Evolutionary conservation across 1,140 invertebrate genomes (phyloP).

Genomic region (Agraylea sexmaculata): DNA sequence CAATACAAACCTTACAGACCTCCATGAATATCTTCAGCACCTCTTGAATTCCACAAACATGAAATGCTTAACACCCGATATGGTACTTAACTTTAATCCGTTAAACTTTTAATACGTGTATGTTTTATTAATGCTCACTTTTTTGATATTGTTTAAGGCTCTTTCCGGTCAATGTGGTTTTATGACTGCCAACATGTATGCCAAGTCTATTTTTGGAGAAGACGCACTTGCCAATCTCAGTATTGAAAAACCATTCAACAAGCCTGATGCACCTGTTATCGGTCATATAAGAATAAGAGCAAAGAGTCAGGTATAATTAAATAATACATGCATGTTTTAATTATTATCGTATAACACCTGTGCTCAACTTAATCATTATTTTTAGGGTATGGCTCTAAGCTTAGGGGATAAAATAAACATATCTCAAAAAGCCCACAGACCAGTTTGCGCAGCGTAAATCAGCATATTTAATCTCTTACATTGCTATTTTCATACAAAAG

Average conservation of each 20-base stretch:
- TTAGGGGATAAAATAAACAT: conserved; percentile 94
- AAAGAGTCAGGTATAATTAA: conserved; percentile 80
- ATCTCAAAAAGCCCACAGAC: conserved; percentile 66
- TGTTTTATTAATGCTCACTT: background rate
- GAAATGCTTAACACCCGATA: conserved; percentile 95
- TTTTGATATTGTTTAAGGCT: conserved; percentile 45
- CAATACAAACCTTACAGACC: conserved; percentile 85
- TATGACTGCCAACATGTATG: conserved; percentile 99
- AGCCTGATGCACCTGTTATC: conserved; percentile 77
- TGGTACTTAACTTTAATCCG: conserved; percentile 36
- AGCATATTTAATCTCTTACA: conserved; percentile 17
- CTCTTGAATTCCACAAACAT: conserved; percentile 94
- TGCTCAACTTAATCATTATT: conserved; percentile 22
- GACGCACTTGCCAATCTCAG: conserved; percentile 97
- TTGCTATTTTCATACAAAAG: conserved; percentile 20
- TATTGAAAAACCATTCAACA: conserved; percentile 88
- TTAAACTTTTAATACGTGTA: background rate
- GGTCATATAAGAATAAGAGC: conserved; percentile 96
- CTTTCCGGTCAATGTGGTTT: conserved; percentile 94
- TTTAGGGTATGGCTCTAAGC: conserved; percentile 90
- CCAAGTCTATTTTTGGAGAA: conserved; percentile 97
- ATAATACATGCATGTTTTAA: too few species aligned
- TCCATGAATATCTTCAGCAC: conserved; percentile 88
- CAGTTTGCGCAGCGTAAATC: conserved; percentile 43
- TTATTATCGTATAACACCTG: too few species aligned